Evolutionary conservation across 2,797 vertebrate genomes (phyloP), one percentile per base, ranked within the genome.

Genomic region (Sciurus vulgaris): DNA sequence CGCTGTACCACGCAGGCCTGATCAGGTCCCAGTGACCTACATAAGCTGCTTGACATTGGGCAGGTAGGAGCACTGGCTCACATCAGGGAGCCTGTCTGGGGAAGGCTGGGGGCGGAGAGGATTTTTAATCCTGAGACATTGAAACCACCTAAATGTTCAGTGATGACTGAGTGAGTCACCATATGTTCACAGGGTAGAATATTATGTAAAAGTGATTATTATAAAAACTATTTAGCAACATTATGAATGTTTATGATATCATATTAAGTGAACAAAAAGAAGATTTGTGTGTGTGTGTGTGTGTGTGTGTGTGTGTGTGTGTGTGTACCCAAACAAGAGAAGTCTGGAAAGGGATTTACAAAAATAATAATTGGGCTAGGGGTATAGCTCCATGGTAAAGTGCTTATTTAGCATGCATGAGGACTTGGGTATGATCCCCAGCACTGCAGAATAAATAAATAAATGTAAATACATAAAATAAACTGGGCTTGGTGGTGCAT

Each of bases 141-240:
- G 74, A 92, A 92, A 56, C 77, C 15, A 69, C 84, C 79, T 67
- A 35, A 78, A 26, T 35, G 28, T 59, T 94, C 82, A 56, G 15
- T 84, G 95, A 94, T 77, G 86, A 49, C 79, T 85, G 22, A 59
- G 33, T 95, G 92, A 97, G 83, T 96, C 95, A 96, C 20, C n/a
- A 1, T 65, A 30, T n/a, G 74, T 83, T 78, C 86, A 70, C 59
- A 49, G 87, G 74, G 54, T 33, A 41, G 78, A 93, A n/a, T 94
- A 67, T 82, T 86, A 92, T 73, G 54, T 89, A 84, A 94, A 95
- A 96, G 73, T 44, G 78, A 74, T 81, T 90, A 89, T 61, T 91
- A 67, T 72, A 70, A 92, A 92, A 82, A 44, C 78, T 76, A 33
- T 63, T 78, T 92, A 88, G 82, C 73, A 96, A 72, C 49, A 67